These are phyloP conservation scores for Desmophyllum pertusum DNA, from an alignment of 92 coral and sea anemone species.

Conservation along the genomic window DNA sequence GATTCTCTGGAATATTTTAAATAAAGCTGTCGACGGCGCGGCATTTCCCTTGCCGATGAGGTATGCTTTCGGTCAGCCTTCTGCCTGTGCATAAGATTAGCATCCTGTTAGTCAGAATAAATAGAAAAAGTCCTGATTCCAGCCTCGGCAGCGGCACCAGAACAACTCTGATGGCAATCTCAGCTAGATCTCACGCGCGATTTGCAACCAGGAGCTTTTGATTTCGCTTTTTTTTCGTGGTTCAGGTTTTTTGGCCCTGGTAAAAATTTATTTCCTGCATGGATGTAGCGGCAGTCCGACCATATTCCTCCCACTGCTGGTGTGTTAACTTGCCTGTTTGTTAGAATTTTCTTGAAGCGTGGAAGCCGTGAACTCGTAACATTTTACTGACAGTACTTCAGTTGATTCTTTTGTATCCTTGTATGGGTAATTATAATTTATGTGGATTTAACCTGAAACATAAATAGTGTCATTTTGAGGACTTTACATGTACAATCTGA, in stretches of 20 bases:
- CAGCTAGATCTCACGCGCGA: too few species aligned
- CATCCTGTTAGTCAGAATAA: slow-evolving; percentile 98
- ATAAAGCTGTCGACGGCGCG: slow-evolving; percentile 99
- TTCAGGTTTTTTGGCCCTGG: slow-evolving; percentile 40
- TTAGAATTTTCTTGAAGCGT: slow-evolving; percentile 67
- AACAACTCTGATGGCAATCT: slow-evolving; percentile 95
- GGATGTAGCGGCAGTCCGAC: slow-evolving; percentile 83
- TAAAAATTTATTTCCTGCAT: slow-evolving; percentile 64
- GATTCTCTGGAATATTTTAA: slow-evolving; percentile 93
- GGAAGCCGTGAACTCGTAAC: slow-evolving; percentile 74
- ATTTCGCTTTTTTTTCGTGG: slow-evolving; percentile 75
- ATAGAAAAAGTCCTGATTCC: slow-evolving; percentile 94
- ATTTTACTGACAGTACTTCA: slow-evolving; percentile 41
- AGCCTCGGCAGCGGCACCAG: slow-evolving; percentile 91
- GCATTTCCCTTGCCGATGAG: slow-evolving; percentile 96
- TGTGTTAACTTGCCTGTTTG: slow-evolving; percentile 82
- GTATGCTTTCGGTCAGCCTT: slow-evolving; percentile 99
- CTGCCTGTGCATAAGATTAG: slow-evolving; percentile 98
- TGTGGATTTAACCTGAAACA: not conserved
- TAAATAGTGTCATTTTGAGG: too few species aligned
- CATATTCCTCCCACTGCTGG: slow-evolving; percentile 72
- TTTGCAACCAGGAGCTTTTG: slow-evolving; percentile 93
- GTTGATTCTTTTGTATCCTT: not conserved
- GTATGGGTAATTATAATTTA: too few species aligned
- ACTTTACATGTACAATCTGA: too few species aligned